Percentiles rank a stretch among this genome's conserved stretches.
phyloP scores from a whole-genome alignment of 1,140 invertebrate species.

The Centruroides vittatus region DNA sequence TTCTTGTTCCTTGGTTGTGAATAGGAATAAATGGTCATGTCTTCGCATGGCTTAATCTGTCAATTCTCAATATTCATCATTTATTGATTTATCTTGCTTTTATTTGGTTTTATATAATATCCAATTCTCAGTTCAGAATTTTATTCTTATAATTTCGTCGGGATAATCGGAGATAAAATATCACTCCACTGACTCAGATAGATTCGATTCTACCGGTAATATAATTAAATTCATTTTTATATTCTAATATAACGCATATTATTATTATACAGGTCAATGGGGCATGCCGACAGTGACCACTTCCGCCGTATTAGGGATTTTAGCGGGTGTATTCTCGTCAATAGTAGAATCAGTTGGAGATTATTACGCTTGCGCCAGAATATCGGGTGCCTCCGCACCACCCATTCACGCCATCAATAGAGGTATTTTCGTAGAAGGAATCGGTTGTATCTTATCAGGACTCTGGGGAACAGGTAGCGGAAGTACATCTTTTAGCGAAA shows the following conservation, averaged over 20 bases:
- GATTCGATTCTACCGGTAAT: not conserved
- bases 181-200: not conserved
- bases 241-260: not conserved
- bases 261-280: slow-evolving; percentile 53
- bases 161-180: not conserved
- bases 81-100: too few species aligned
- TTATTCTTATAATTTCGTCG: not conserved
- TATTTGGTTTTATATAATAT: not conserved
- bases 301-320: slow-evolving; percentile 61
- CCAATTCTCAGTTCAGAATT: not conserved
- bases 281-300: slow-evolving; percentile 55
- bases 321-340: slow-evolving; percentile 67
- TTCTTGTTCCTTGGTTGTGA: too few species aligned
- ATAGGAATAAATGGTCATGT: too few species aligned
- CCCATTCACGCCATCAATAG: slow-evolving; percentile 73
- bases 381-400: slow-evolving; percentile 62
- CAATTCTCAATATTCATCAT: not conserved
- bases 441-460: slow-evolving; percentile 66
- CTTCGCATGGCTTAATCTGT: too few species aligned
- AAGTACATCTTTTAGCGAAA: slow-evolving; percentile 71
- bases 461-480: slow-evolving; percentile 67
- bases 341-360: slow-evolving; percentile 77
- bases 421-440: slow-evolving; percentile 65
- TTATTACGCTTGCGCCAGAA: slow-evolving; percentile 69
- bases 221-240: not conserved